Evolutionary conservation across 2,113 vertebrate species (phyloP).

Genomic region (Aegotheles bennettii): DNA sequence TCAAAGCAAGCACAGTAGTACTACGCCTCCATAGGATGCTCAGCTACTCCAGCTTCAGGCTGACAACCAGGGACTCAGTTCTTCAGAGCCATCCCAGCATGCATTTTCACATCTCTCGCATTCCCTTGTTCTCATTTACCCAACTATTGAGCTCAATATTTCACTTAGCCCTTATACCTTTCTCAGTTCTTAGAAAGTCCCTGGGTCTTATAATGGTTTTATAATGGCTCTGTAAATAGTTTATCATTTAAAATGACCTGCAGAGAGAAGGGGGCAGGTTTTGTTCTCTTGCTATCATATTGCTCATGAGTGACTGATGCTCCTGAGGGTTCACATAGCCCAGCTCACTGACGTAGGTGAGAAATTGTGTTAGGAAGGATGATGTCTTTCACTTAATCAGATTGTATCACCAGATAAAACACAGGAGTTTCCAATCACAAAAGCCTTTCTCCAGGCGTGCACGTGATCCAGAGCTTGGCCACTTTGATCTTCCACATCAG

Average conservation of each 20-base stretch:
- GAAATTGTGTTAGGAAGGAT: neutral
- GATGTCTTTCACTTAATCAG: neutral
- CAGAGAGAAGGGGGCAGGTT: neutral
- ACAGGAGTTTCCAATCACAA: neutral
- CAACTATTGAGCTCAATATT: neutral
- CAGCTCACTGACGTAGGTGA: rapidly evolving
- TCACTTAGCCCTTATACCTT: neutral
- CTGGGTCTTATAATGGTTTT: neutral
- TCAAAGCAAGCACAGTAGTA: neutral
- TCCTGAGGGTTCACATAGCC: neutral
- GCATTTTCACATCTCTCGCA: neutral
- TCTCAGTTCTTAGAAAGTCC: neutral
- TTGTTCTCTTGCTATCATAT: rapidly evolving
- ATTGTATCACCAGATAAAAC: neutral
- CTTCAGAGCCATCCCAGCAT: neutral
- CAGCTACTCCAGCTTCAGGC: neutral
- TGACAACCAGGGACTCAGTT: neutral
- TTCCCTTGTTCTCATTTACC: neutral
- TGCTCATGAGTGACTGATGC: neutral
- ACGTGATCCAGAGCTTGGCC: neutral
- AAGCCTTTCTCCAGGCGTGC: neutral
- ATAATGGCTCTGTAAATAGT: neutral
- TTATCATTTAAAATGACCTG: neutral
- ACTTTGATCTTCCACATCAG: neutral
- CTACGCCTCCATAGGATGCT: rapidly evolving